A percentile compares a stretch with the other conserved stretches of the same genome.
Evolutionary conservation across 2,888 invertebrate genomes (phyloP).

Genomic region (Meteorus cinctellus): DNA sequence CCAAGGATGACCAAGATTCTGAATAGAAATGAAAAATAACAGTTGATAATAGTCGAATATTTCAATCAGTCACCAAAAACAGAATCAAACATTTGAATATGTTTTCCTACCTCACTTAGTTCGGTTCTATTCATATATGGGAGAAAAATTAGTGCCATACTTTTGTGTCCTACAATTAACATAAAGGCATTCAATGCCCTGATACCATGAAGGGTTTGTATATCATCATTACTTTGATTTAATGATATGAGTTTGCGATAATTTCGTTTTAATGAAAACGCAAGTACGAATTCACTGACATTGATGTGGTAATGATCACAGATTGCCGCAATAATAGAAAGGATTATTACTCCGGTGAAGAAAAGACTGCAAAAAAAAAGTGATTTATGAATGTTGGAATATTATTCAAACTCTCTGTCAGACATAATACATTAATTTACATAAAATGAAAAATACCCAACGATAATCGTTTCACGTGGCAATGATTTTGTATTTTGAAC

Average conservation of each 20-base stretch:
- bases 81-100: neutral
- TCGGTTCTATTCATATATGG: conserved; percentile 80
- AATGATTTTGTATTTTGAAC: conserved; percentile 67
- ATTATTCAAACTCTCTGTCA: neutral
- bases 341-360: conserved; percentile 72
- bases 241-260: conserved; percentile 75
- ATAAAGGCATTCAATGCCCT: conserved; percentile 80
- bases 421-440: conserved; percentile 6
- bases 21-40: conserved; percentile 30
- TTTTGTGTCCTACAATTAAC: conserved; percentile 80
- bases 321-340: conserved; percentile 69
- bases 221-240: conserved; percentile 75
- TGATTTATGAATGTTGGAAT: neutral
- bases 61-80: neutral
- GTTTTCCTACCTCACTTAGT: conserved; percentile 78
- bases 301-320: conserved; percentile 68
- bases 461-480: conserved; percentile 74
- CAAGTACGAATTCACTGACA: conserved; percentile 73
- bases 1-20: conserved; percentile 79
- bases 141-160: conserved; percentile 82
- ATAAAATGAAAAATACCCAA: conserved; percentile 69
- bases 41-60: neutral
- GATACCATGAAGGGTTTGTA: conserved; percentile 80
- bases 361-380: conserved; percentile 68
- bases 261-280: conserved; percentile 80